These are phyloP conservation scores for Meandrina meandrites DNA, from an alignment of 92 coral and sea anemone species.

Conservation along the genomic window DNA sequence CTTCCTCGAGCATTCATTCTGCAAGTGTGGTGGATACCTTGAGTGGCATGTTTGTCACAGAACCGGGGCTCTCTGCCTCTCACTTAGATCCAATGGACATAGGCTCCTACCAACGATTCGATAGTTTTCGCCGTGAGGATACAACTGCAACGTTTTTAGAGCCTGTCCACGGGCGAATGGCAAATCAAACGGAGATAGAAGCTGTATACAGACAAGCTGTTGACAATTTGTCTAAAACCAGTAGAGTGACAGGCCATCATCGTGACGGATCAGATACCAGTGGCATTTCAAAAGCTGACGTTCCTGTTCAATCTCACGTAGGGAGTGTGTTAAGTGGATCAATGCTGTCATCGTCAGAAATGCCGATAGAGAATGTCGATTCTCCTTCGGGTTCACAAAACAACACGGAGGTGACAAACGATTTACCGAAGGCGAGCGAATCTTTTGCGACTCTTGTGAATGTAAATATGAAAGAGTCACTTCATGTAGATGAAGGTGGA, in stretches of 20 bases:
- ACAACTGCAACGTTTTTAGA: constrained; percentile 21
- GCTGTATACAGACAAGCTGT: constrained; percentile 32
- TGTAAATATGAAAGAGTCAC: background rate
- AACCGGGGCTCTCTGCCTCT: constrained; percentile 39
- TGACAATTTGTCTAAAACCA: constrained; percentile 10
- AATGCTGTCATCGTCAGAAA: constrained; percentile 5
- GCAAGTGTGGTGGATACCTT: constrained; percentile 61
- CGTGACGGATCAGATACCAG: constrained; percentile 13
- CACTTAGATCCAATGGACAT: constrained; percentile 42
- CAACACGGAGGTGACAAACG: background rate
- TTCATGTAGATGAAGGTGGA: background rate
- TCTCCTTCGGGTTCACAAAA: constrained; percentile 10
- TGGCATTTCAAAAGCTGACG: background rate
- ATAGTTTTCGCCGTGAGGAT: constrained; percentile 19
- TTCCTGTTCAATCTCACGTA: background rate
- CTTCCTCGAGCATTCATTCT: constrained; percentile 67
- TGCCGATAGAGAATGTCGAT: constrained; percentile 1
- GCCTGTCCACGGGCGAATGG: constrained; percentile 13
- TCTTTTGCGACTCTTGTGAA: background rate
- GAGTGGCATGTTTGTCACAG: constrained; percentile 72
- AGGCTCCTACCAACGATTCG: constrained; percentile 39
- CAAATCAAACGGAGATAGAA: constrained; percentile 26
- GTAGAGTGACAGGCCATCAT: background rate
- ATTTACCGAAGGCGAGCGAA: constrained; percentile 13
- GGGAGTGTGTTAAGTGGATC: constrained; percentile 5